A percentile compares a stretch with the other conserved stretches of the same genome.
phyloP scores from a whole-genome alignment of 2,888 invertebrate species.

The Gymnosoma rotundatum region DNA sequence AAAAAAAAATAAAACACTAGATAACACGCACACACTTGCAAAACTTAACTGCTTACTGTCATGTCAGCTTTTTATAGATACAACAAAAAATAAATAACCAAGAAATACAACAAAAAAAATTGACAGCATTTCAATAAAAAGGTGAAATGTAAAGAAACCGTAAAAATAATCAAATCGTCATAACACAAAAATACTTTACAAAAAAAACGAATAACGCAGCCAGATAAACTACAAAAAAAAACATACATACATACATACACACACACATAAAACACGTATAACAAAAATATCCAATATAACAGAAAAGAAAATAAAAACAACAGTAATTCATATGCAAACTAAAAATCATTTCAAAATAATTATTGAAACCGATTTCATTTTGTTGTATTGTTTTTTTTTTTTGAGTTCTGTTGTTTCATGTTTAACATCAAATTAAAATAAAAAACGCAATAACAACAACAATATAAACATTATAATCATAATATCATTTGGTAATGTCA shows the following conservation, averaged over 20 bases:
- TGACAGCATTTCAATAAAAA: conserved; percentile 48
- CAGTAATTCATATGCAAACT: conserved; percentile 79
- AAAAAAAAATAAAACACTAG: conserved; percentile 16
- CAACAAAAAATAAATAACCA: conserved; percentile 21
- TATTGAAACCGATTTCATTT: conserved; percentile 66
- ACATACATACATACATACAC: conserved; percentile 1
- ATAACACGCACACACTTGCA: conserved; percentile 49
- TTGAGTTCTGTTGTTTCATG: not conserved
- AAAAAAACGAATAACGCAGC: conserved; percentile 37
- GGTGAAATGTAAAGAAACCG: conserved; percentile 67
- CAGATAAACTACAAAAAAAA: conserved; percentile 9
- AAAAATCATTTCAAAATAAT: conserved; percentile 73
- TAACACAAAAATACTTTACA: conserved; percentile 34
- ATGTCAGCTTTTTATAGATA: conserved; percentile 25
- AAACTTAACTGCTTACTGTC: conserved; percentile 22
- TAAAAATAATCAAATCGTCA: conserved; percentile 64
- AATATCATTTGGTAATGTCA: conserved; percentile 60
- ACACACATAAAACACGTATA: conserved; percentile 18
- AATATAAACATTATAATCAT: conserved; percentile 43
- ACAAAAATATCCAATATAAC: not conserved
- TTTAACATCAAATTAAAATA: conserved; percentile 33
- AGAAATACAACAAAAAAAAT: conserved; percentile 35
- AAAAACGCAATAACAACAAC: conserved; percentile 26
- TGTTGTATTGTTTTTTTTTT: conserved; percentile 8
- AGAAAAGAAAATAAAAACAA: conserved; percentile 54